These are phyloP conservation scores for Agelas oroides DNA, from an alignment of 37 sponge, comb jelly and placozoan species.

Conservation along the genomic window DNA sequence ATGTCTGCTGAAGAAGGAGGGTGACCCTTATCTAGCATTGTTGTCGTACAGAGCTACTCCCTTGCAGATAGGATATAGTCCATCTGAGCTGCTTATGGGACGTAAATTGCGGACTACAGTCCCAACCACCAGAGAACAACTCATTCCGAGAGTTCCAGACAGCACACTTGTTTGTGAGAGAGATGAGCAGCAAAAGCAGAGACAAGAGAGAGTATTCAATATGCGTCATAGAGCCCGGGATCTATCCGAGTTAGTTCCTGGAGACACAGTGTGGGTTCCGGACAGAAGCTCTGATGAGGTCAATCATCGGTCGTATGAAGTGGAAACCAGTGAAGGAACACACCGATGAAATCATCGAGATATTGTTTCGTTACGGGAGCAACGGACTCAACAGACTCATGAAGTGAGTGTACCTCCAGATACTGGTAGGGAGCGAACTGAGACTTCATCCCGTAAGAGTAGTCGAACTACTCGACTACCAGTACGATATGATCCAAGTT, in stretches of 20 bases:
- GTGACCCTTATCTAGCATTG: slow-evolving; percentile 49
- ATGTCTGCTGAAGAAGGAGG: slow-evolving; percentile 40
- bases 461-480: not conserved
- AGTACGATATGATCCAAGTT: not conserved
- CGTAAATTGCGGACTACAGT: slow-evolving; percentile 30
- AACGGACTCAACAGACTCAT: too few species aligned
- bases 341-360: slow-evolving; percentile 35
- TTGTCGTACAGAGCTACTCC: slow-evolving; percentile 62
- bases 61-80: slow-evolving; percentile 35
- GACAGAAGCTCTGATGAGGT: slow-evolving; percentile 18
- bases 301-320: slow-evolving; percentile 25
- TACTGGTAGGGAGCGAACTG: not conserved
- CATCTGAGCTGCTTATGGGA: slow-evolving; percentile 36
- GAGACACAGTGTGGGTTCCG: slow-evolving; percentile 45
- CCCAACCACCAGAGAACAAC: slow-evolving; percentile 24
- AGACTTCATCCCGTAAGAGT: not conserved
- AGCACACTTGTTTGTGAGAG: not conserved
- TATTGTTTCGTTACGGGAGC: not conserved
- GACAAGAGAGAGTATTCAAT: slow-evolving; percentile 24
- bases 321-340: slow-evolving; percentile 18
- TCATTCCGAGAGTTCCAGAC: slow-evolving; percentile 31
- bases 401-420: too few species aligned
- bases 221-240: slow-evolving; percentile 8
- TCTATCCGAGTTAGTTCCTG: slow-evolving; percentile 10
- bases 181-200: slow-evolving; percentile 18